Evolutionary conservation across 2,888 invertebrate species (phyloP).

Genomic region (Rhagium mordax): DNA sequence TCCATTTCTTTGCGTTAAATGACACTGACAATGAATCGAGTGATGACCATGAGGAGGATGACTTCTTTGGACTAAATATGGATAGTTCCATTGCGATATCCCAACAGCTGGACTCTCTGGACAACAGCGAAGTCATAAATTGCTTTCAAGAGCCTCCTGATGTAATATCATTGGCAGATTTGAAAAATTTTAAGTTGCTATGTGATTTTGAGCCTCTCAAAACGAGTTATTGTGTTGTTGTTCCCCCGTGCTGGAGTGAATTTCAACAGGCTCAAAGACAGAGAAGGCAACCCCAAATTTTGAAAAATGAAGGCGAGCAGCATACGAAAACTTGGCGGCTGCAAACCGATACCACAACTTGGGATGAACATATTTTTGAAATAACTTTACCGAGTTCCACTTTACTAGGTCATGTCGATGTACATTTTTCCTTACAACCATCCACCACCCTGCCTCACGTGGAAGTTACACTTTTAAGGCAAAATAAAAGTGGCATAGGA

Average conservation of each 20-base stretch:
- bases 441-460: conserved; percentile 86
- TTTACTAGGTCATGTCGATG: conserved; percentile 89
- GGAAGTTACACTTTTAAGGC: conserved; percentile 76
- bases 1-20: conserved; percentile 87
- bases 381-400: conserved; percentile 86
- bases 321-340: conserved; percentile 90
- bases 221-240: conserved; percentile 83
- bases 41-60: conserved; percentile 82
- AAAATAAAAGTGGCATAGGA: conserved; percentile 77
- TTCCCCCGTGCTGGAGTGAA: conserved; percentile 95
- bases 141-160: conserved; percentile 65
- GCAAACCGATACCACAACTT: conserved; percentile 89
- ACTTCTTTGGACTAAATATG: conserved; percentile 65
- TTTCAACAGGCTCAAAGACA: conserved; percentile 93
- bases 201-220: conserved; percentile 83
- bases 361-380: conserved; percentile 95
- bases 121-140: conserved; percentile 57
- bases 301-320: conserved; percentile 79
- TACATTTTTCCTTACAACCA: conserved; percentile 87
- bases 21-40: conserved; percentile 81
- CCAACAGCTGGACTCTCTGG: conserved; percentile 55
- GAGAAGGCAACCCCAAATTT: conserved; percentile 87
- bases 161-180: conserved; percentile 59
- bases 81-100: conserved; percentile 43
- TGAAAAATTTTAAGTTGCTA: conserved; percentile 79